Base-by-base conservation (phyloP, 2,888 invertebrate species). In the Hofmannophila pseudospretella region DNA sequence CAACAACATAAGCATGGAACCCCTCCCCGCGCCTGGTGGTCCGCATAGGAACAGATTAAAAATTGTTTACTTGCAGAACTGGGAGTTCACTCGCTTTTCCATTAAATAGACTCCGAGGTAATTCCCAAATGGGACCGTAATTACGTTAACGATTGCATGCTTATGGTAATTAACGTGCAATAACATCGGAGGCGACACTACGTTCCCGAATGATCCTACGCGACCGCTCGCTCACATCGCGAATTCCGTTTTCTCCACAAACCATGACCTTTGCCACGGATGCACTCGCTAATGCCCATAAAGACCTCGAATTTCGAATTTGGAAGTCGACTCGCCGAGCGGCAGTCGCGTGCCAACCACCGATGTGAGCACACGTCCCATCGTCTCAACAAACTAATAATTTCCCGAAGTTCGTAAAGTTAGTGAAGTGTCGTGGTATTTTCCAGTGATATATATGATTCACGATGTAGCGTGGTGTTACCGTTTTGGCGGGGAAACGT, bases 211-310 rank as follows among this genome's bases (percentile, higher is more conserved):
- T 28, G 12, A 14, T 13, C 28, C 28, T 7, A 19, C n/a, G n/a
- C n/a, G n/a, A n/a, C 9, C 19, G 19, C 28, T 7, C 13, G 12
- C 8, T 12, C 23, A 22, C 32, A 10, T 12, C 8, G 23, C 14
- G 9, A n/a, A 34, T 35, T 22, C 29, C 19, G 29, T 29, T 25
- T 28, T 19, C 36, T 62, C n/a, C 23, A 4, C 58, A 68, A 72
- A 71, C 69, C 70, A 68, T 74, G 77, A 80, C 77, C 79, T 78
- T 75, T 68, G 67, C 58, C 71, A 73, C 66, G 65, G 62, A 57
- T 56, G 63, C 58, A 58, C 11, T 51, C 60, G 66, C 67, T 66
- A 75, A 74, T 71, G 70, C 60, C 63, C 62, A 55, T 54, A 58
- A 63, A 76, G 78, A 73, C 75, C 77, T 71, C 71, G 67, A 68